Evolutionary conservation across 2,113 vertebrate genomes (phyloP).

Genomic region (Canis aureus): DNA sequence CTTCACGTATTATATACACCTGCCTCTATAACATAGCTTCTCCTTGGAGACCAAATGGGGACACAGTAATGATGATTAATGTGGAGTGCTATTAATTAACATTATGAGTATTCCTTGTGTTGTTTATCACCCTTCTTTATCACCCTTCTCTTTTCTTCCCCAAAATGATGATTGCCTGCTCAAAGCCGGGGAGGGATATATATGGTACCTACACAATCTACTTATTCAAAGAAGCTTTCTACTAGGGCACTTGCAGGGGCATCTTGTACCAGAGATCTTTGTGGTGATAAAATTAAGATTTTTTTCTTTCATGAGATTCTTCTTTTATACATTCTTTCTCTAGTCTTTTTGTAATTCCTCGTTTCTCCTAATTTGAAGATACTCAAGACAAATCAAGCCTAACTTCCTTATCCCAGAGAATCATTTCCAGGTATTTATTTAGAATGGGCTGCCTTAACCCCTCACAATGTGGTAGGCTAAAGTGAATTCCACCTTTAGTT

Average conservation of each 20-base stretch:
- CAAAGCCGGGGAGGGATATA: neutral
- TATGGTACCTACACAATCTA: neutral
- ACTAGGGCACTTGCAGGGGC: neutral
- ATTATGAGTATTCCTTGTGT: neutral
- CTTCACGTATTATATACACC: neutral
- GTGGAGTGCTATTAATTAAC: neutral
- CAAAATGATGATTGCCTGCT: neutral
- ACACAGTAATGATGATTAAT: neutral
- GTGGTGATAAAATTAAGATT: neutral
- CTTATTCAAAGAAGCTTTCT: neutral
- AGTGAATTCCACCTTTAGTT: neutral
- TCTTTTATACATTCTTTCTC: neutral
- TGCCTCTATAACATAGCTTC: constrained; percentile 25
- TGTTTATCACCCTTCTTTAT: neutral
- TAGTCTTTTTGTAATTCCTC: neutral
- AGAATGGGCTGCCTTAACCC: neutral
- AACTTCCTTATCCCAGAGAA: neutral
- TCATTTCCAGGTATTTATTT: constrained; percentile 38
- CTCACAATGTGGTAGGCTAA: neutral
- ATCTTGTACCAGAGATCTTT: constrained; percentile 24
- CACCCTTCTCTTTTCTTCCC: neutral
- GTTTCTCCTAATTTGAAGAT: neutral
- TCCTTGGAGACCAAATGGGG: neutral
- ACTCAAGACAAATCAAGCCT: constrained; percentile 20
- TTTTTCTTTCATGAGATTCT: neutral